These are phyloP conservation scores for Exocentrus adspersus DNA, from an alignment of 2,888 invertebrate genomes.

Conservation along the genomic window DNA sequence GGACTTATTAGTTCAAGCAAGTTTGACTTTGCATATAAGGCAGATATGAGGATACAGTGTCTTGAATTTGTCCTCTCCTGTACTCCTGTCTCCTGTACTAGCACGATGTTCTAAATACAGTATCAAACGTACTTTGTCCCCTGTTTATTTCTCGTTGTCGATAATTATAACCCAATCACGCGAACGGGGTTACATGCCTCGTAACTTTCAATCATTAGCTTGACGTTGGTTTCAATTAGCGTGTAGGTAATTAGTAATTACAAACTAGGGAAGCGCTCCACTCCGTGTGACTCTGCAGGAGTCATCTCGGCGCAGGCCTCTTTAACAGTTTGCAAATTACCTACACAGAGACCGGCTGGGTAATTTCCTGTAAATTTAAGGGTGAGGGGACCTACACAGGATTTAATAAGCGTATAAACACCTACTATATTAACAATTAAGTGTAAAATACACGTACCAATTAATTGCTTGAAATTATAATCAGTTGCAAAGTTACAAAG, in stretches of 20 bases:
- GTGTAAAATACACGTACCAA: too few relatives aligned
- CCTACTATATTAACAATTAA: not conserved
- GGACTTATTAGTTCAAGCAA: too few relatives aligned
- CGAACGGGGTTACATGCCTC: constrained; percentile 9
- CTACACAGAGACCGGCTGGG: not conserved
- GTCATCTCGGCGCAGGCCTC: not conserved
- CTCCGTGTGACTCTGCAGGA: not conserved
- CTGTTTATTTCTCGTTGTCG: not conserved
- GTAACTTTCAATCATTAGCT: constrained; percentile 4
- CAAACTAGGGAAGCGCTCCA: constrained; percentile 1
- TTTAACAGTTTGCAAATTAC: not conserved
- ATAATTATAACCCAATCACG: constrained; percentile 5
- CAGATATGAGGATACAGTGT: too few relatives aligned
- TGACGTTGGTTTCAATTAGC: constrained; percentile 4
- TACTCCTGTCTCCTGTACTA: too few relatives aligned
- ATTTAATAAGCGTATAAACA: not conserved
- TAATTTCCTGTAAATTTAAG: not conserved
- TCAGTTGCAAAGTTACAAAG: too few relatives aligned
- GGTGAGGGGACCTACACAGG: not conserved
- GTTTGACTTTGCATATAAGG: too few relatives aligned
- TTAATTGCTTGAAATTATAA: too few relatives aligned
- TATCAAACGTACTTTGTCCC: not conserved
- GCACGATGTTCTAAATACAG: not conserved
- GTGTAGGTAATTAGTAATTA: constrained; percentile 6
- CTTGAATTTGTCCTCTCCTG: too few relatives aligned